These are phyloP conservation scores for Cotesia typhae DNA, from an alignment of 1,140 invertebrate species.

Conservation along the genomic window DNA sequence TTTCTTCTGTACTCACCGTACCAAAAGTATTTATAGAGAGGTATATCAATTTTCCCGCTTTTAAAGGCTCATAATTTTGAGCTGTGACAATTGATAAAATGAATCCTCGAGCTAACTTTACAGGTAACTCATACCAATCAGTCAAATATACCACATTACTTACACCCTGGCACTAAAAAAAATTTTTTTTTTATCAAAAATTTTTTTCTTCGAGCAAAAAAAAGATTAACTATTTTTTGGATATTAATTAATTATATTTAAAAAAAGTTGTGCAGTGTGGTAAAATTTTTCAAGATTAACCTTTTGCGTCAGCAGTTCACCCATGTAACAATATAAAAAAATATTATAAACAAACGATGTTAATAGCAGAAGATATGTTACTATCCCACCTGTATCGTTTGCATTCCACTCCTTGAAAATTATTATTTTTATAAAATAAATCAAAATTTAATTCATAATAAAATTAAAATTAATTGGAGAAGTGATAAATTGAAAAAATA, in stretches of 20 bases:
- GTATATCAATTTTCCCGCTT: constrained; percentile 51
- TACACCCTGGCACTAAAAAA: constrained; percentile 36
- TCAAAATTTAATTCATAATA: no score
- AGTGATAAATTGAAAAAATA: neutral
- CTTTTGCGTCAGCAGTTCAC: constrained; percentile 22
- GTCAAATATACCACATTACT: constrained; percentile 43
- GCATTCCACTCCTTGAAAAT: constrained; percentile 46
- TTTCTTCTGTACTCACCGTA: constrained; percentile 44
- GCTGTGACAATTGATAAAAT: constrained; percentile 42
- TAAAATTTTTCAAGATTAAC: neutral
- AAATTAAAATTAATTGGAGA: neutral
- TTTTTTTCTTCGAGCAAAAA: no score
- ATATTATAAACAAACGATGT: constrained; percentile 49
- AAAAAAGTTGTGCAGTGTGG: no score
- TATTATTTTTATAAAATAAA: neutral
- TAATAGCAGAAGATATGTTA: constrained; percentile 44
- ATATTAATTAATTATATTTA: no score
- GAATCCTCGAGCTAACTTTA: constrained; percentile 39
- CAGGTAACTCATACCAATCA: constrained; percentile 49
- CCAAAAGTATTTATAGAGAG: constrained; percentile 48
- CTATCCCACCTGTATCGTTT: constrained; percentile 33
- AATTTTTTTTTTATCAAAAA: constrained; percentile 1
- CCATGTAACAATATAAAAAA: constrained; percentile 35
- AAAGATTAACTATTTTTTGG: no score
- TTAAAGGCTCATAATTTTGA: constrained; percentile 45